These are phyloP conservation scores for Caenorhabditis latens DNA, from an alignment of 1,140 invertebrate genomes.

Conservation along the genomic window DNA sequence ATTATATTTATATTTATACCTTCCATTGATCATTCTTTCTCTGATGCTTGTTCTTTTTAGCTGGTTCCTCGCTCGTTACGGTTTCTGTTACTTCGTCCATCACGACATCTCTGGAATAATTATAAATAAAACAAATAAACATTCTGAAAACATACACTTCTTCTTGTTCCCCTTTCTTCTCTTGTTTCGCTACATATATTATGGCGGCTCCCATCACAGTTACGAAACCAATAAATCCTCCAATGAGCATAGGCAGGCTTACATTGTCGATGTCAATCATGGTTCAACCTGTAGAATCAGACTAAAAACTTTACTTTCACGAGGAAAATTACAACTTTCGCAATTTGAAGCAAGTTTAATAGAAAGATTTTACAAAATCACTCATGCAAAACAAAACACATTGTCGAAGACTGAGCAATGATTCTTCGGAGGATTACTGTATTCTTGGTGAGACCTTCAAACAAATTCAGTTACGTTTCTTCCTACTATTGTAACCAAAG, in stretches of 20 bases:
- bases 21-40: constrained; percentile 38
- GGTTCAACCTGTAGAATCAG: not conserved
- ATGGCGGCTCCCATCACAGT: constrained; percentile 20
- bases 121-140: not conserved
- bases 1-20: not conserved
- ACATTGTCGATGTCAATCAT: constrained; percentile 39
- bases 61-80: constrained; percentile 3
- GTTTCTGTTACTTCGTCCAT: constrained; percentile 46
- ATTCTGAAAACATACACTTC: constrained; percentile 8
- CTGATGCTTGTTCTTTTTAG: constrained; percentile 15
- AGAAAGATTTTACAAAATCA: too few relatives aligned
- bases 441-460: not conserved
- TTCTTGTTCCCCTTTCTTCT: constrained; percentile 23
- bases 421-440: not conserved
- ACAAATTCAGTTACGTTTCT: not conserved
- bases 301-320: too few relatives aligned
- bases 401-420: not conserved
- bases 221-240: constrained; percentile 1
- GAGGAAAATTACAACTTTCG: too few relatives aligned
- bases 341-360: too few relatives aligned
- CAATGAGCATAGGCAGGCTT: constrained; percentile 6
- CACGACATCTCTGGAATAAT: not conserved
- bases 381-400: too few relatives aligned
- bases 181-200: constrained; percentile 33
- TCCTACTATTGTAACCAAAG: too few relatives aligned